Evolutionary conservation across 2,888 invertebrate genomes (phyloP).

Genomic region (Seira sanloemensis): DNA sequence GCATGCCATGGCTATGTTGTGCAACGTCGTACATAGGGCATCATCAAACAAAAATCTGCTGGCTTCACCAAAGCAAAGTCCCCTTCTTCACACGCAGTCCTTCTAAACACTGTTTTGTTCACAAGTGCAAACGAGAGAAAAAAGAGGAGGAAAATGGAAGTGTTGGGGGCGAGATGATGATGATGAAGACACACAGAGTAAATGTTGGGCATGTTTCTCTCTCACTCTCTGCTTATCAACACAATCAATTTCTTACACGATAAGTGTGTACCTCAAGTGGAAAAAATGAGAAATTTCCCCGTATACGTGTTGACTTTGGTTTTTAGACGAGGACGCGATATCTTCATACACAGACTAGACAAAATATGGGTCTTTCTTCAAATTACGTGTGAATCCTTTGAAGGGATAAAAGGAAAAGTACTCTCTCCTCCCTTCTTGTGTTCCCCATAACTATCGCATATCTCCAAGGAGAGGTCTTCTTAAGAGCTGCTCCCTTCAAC

Average conservation of each 20-base stretch:
- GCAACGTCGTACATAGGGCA: not conserved
- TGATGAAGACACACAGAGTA: not conserved
- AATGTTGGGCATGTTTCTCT: not conserved
- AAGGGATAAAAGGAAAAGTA: not conserved
- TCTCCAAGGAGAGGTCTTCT: not conserved
- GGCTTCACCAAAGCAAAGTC: too few species aligned
- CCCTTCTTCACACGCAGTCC: too few species aligned
- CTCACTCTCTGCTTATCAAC: not conserved
- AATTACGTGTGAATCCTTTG: not conserved
- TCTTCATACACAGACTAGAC: too few species aligned
- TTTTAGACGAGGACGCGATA: too few species aligned
- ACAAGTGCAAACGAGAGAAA: not conserved
- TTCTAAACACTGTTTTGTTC: too few species aligned
- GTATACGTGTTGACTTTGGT: not conserved
- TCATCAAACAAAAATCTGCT: not conserved
- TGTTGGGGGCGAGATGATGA: not conserved
- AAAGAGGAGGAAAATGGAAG: not conserved
- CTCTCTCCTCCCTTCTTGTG: not conserved
- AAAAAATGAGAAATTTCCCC: not conserved
- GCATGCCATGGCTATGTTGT: not conserved
- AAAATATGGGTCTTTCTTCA: too few species aligned
- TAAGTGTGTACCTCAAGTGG: not conserved
- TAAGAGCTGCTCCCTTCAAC: not conserved
- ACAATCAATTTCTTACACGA: slow-evolving; percentile 4
- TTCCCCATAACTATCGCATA: not conserved